Evolutionary conservation across 2,113 vertebrate species (phyloP), one percentile per base, ranked within the genome.

Genomic region (Otis tarda): DNA sequence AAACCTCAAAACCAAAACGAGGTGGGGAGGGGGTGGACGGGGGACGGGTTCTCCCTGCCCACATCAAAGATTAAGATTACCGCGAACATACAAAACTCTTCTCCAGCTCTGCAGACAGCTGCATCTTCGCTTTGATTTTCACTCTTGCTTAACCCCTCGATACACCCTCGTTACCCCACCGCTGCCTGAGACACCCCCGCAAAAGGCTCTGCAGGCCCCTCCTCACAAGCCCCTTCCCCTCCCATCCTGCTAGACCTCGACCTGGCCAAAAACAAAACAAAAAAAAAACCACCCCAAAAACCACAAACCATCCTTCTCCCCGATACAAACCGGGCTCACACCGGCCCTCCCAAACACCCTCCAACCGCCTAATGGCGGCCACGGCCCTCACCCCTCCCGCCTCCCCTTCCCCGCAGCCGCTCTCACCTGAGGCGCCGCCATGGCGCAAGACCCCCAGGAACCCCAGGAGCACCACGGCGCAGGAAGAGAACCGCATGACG

Each of bases 191-290:
- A 43, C 56, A 35, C 12, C 28, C 11, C 45, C 24, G 10, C 3
- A 19, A 23, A 33, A 17, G 4, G 9, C 69, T 27, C 49, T 1
- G 22, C 57, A 35, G 18, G 5, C 41, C 24, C 16, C 31, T 33
- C 27, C 37, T 0, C 4, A 30, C 37, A 6, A 49, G 1, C n/a
- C 30, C 39, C 7, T 13, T 8, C 14, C 30, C 30, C 30, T n/a
- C 15, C 14, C 31, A 16, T 7, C 52, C 37, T 28, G 6, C 47
- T 3, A 20, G 43, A 11, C 4, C 2, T 1, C 3, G 6, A 19
- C 33, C 43, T 8, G 5, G 10, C 22, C 7, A 50, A 49, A 35
- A 28, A 39, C 24, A 49, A 49, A 49, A 49, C 9, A 20, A 47
- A 41, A 41, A 41, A 10, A 13, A 41, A 41, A 41, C 12, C 12